Conservation (phyloP, 1,140 invertebrate species). For the Atta colombica region DNA sequence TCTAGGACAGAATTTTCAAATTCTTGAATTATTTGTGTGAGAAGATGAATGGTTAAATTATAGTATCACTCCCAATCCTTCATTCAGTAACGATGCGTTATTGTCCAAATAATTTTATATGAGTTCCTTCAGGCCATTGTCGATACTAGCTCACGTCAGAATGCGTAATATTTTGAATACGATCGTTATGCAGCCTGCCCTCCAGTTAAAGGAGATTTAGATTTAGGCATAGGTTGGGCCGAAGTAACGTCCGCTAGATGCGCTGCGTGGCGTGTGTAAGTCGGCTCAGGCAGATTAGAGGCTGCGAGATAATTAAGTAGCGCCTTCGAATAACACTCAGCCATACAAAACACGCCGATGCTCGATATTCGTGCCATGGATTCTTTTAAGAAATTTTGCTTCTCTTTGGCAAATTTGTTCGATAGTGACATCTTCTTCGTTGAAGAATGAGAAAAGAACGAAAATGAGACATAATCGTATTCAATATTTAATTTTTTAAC, state of each 20-base stretch:
- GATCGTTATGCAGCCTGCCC: conserved; percentile 59
- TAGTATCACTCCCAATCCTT: not conserved
- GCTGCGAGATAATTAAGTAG: conserved; percentile 86
- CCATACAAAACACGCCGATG: conserved; percentile 65
- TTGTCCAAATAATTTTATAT: conserved; percentile 24
- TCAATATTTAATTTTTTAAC: not conserved
- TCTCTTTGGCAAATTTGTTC: conserved; percentile 6
- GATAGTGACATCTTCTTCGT: conserved; percentile 50
- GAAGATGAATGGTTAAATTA: not conserved
- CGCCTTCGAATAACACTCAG: conserved; percentile 84
- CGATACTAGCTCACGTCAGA: conserved; percentile 40
- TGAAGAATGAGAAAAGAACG: not conserved
- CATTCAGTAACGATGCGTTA: conserved; percentile 2
- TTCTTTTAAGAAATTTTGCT: conserved; percentile 64
- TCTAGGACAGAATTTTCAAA: not conserved
- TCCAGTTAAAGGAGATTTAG: conserved; percentile 71
- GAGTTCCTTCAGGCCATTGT: conserved; percentile 29
- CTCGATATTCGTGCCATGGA: conserved; percentile 70
- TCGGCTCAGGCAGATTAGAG: conserved; percentile 86
- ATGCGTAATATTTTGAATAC: conserved; percentile 60
- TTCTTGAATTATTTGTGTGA: not conserved
- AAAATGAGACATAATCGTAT: not conserved
- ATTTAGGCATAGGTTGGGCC: conserved; percentile 45
- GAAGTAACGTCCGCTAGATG: conserved; percentile 71
- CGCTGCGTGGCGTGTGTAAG: conserved; percentile 82